Evolutionary conservation across 1,140 invertebrate genomes (phyloP).

Genomic region (Aricia agestis): DNA sequence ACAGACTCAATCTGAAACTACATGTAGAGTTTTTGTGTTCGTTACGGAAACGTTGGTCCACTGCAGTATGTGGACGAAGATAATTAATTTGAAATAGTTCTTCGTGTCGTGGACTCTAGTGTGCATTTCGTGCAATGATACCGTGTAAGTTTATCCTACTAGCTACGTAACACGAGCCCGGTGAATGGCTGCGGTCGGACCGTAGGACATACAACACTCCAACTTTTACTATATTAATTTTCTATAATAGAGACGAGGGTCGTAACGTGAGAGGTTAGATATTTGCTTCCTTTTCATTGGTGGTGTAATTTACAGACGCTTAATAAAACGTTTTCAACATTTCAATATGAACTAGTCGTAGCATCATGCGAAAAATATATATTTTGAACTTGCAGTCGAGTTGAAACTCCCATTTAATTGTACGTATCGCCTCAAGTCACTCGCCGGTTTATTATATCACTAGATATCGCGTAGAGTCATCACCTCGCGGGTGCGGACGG

Average conservation of each 20-base stretch:
- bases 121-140: conserved; percentile 7
- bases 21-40: not conserved
- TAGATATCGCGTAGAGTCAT: not conserved
- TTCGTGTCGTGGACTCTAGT: not conserved
- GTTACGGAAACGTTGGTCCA: not conserved
- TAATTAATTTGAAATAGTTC: not conserved
- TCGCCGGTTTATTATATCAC: not conserved
- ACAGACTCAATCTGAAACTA: not conserved
- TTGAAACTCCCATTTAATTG: not conserved
- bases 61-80: not conserved
- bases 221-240: conserved; percentile 7
- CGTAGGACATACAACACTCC: not conserved
- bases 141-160: conserved; percentile 3
- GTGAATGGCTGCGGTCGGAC: not conserved
- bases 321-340: not conserved
- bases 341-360: too few relatives aligned
- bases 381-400: too few relatives aligned
- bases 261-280: not conserved
- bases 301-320: not conserved
- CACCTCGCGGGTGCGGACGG: too few relatives aligned
- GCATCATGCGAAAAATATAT: too few relatives aligned
- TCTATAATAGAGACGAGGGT: not conserved
- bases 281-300: not conserved
- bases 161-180: not conserved
- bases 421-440: too few relatives aligned